Percentiles rank a stretch among this genome's conserved stretches.
phyloP scores from a whole-genome alignment of 2,113 vertebrate genomes.

The Rhabdornis inornatus region DNA sequence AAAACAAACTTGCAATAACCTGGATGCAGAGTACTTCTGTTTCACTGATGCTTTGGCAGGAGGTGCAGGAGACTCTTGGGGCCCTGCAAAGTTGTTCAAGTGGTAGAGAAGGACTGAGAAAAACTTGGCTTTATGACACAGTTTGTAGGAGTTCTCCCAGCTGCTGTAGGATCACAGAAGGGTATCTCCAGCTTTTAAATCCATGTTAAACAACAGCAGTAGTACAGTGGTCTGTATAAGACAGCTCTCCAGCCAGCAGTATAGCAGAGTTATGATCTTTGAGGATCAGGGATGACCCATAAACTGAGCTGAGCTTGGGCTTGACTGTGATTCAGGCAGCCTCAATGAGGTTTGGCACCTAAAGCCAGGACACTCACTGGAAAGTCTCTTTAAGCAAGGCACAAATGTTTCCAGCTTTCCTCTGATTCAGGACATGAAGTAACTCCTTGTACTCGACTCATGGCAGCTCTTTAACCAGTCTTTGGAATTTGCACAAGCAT shows the following conservation, averaged over 20 bases:
- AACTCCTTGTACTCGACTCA: not conserved
- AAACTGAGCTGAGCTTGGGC: not conserved
- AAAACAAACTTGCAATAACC: not conserved
- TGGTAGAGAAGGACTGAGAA: not conserved
- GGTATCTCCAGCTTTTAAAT: not conserved
- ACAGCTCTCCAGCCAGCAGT: not conserved
- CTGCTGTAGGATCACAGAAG: not conserved
- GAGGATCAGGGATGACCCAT: not conserved
- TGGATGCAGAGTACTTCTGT: not conserved
- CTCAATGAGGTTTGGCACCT: not conserved
- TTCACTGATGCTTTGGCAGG: not conserved
- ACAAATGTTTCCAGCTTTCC: not conserved
- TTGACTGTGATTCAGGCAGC: not conserved
- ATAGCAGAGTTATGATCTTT: not conserved
- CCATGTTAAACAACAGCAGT: not conserved
- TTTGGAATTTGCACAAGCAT: not conserved
- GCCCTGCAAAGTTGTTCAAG: not conserved
- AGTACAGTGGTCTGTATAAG: rapidly evolving
- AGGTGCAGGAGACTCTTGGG: not conserved
- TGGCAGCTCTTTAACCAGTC: not conserved
- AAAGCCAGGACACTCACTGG: not conserved
- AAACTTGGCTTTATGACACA: not conserved
- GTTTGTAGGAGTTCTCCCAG: not conserved
- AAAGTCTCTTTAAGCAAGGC: not conserved
- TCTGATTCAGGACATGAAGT: not conserved